Percentiles rank a stretch among this genome's conserved stretches.
Evolutionary conservation across 2,888 invertebrate species (phyloP).

Genomic region (Euproctis similis): DNA sequence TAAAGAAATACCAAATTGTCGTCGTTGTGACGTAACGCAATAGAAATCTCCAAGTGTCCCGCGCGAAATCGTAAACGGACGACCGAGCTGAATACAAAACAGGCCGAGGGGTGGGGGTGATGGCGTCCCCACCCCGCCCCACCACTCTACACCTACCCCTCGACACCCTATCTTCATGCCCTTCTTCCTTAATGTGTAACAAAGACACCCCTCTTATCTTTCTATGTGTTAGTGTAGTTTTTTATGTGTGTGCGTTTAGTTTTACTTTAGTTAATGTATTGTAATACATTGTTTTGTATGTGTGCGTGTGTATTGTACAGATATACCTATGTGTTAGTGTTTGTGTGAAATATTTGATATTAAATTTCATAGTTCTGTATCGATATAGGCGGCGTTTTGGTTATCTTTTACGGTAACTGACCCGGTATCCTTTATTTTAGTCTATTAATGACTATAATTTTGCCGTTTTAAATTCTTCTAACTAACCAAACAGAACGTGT

Average conservation of each 20-base stretch:
- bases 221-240: slow-evolving; percentile 59
- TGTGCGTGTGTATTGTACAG: slow-evolving; percentile 23
- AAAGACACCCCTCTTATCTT: slow-evolving; percentile 72
- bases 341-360: slow-evolving; percentile 67
- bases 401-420: slow-evolving; percentile 60
- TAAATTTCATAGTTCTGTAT: slow-evolving; percentile 71
- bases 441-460: slow-evolving; percentile 22
- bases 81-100: slow-evolving; percentile 70
- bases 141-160: slow-evolving; percentile 15
- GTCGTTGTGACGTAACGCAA: slow-evolving; percentile 46
- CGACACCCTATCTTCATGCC: slow-evolving; percentile 55
- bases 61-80: slow-evolving; percentile 71
- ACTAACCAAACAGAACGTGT: too few relatives aligned
- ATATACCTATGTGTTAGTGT: slow-evolving; percentile 33
- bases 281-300: slow-evolving; percentile 19
- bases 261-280: slow-evolving; percentile 26
- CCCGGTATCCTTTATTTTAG: slow-evolving; percentile 33
- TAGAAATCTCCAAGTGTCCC: slow-evolving; percentile 69
- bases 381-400: slow-evolving; percentile 55
- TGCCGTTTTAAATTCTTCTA: slow-evolving; percentile 16
- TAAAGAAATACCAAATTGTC: slow-evolving; percentile 65
- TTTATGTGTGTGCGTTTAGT: slow-evolving; percentile 52
- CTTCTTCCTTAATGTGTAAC: slow-evolving; percentile 74
- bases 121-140: slow-evolving; percentile 29
- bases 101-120: slow-evolving; percentile 32